phyloP scores from a whole-genome alignment of 2,797 vertebrate species.

The Typhlichthys subterraneus region DNA sequence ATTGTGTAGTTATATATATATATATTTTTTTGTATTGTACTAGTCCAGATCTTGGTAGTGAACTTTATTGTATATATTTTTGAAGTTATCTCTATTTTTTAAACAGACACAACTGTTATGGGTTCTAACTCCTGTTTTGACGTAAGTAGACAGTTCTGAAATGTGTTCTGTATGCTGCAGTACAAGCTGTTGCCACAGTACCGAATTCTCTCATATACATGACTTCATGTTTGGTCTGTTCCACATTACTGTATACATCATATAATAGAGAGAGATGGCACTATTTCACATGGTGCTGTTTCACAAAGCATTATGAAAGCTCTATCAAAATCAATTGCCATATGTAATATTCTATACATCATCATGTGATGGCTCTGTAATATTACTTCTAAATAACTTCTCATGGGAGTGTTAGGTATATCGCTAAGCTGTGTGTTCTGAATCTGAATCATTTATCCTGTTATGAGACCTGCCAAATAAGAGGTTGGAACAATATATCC shows the following conservation, averaged over 20 bases:
- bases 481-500: not conserved
- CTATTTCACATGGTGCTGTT: slow-evolving; percentile 8
- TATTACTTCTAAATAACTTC: too few relatives aligned
- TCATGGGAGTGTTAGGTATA: too few relatives aligned
- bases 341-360: slow-evolving; percentile 48
- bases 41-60: too few relatives aligned
- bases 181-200: too few relatives aligned
- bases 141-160: too few relatives aligned
- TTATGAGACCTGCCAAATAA: too few relatives aligned
- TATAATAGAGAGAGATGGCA: slow-evolving; percentile 14
- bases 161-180: not conserved
- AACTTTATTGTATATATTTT: too few relatives aligned
- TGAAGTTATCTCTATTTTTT: too few relatives aligned
- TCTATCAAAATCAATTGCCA: slow-evolving; percentile 13
- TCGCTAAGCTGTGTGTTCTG: too few relatives aligned
- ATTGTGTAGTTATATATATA: not conserved
- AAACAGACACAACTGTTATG: too few relatives aligned
- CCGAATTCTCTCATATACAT: not conserved
- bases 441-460: too few relatives aligned
- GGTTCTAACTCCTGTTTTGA: too few relatives aligned
- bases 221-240: not conserved
- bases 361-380: not conserved
- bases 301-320: slow-evolving; percentile 21
- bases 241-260: slow-evolving; percentile 1
- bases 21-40: not conserved